These are phyloP conservation scores for Salmo trutta DNA, from an alignment of 2,797 vertebrate genomes.

Conservation along the genomic window DNA sequence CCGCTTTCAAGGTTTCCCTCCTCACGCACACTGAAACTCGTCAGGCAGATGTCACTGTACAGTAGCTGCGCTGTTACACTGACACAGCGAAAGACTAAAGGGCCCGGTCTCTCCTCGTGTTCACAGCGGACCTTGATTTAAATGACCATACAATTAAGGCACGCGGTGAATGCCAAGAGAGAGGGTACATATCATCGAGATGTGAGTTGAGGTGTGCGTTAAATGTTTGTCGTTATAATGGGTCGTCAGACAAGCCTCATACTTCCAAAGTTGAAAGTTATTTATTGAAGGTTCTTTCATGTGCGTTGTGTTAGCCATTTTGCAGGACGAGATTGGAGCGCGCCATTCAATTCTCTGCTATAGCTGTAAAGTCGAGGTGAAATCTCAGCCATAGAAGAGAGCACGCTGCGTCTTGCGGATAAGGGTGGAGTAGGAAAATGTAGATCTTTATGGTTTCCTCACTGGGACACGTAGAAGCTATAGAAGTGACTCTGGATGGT, in stretches of 20 bases:
- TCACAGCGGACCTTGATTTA: conserved; percentile 99
- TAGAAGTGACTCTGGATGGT: background rate
- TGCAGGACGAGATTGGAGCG: background rate
- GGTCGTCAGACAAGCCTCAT: background rate
- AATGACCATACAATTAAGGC: conserved; percentile 98
- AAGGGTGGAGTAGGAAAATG: too few relatives aligned
- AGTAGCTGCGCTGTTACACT: background rate
- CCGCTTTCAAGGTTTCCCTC: conserved; percentile 26
- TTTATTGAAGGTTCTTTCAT: background rate
- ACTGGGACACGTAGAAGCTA: background rate
- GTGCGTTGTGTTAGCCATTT: background rate
- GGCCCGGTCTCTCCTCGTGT: conserved; percentile 90
- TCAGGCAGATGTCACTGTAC: background rate
- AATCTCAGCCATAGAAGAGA: background rate
- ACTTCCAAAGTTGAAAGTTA: conserved; percentile 11
- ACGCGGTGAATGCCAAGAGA: conserved; percentile 99
- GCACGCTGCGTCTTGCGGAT: too few relatives aligned
- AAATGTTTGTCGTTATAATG: background rate
- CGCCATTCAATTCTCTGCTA: background rate
- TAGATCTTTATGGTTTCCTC: background rate
- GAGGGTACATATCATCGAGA: conserved; percentile 66
- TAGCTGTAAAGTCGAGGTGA: background rate
- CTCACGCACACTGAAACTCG: conserved; percentile 18
- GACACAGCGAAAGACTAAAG: conserved; percentile 42
- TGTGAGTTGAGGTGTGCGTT: conserved; percentile 11